These are phyloP conservation scores for Eueides isabella DNA, from an alignment of 1,140 invertebrate species.

Conservation along the genomic window DNA sequence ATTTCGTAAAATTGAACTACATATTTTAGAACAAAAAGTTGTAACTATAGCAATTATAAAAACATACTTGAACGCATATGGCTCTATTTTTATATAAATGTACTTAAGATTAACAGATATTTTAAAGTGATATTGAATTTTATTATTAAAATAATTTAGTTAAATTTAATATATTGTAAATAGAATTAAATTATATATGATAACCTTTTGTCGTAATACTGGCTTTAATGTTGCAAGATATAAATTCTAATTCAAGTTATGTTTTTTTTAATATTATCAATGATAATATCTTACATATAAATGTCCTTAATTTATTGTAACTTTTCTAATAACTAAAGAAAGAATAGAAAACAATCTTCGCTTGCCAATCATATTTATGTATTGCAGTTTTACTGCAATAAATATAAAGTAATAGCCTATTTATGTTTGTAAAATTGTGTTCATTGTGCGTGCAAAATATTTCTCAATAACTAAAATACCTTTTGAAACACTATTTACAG, in stretches of 20 bases:
- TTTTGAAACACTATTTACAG: slow-evolving; percentile 27
- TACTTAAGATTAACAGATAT: not conserved
- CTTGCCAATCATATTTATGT: not conserved
- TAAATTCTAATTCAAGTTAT: too few relatives aligned
- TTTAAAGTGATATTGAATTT: not conserved
- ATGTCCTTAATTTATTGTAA: too few relatives aligned
- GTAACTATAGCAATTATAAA: slow-evolving; percentile 1
- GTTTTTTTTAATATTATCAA: too few relatives aligned
- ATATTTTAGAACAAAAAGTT: slow-evolving; percentile 6
- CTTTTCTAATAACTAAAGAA: too few relatives aligned
- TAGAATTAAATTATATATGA: too few relatives aligned
- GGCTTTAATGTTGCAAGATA: too few relatives aligned
- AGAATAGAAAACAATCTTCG: not conserved
- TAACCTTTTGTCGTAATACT: too few relatives aligned
- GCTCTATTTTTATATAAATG: not conserved
- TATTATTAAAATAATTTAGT: not conserved
- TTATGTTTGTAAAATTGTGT: slow-evolving; percentile 26
- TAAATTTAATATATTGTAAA: too few relatives aligned
- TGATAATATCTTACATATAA: too few relatives aligned
- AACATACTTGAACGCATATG: not conserved
- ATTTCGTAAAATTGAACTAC: slow-evolving; percentile 18
- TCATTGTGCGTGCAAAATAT: slow-evolving; percentile 35
- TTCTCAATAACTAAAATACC: slow-evolving; percentile 22
- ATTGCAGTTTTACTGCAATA: slow-evolving; percentile 1
- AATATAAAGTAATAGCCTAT: slow-evolving; percentile 28